Evolutionary conservation across 2,888 invertebrate genomes (phyloP).

Genomic region (Andrena hattorfiana): DNA sequence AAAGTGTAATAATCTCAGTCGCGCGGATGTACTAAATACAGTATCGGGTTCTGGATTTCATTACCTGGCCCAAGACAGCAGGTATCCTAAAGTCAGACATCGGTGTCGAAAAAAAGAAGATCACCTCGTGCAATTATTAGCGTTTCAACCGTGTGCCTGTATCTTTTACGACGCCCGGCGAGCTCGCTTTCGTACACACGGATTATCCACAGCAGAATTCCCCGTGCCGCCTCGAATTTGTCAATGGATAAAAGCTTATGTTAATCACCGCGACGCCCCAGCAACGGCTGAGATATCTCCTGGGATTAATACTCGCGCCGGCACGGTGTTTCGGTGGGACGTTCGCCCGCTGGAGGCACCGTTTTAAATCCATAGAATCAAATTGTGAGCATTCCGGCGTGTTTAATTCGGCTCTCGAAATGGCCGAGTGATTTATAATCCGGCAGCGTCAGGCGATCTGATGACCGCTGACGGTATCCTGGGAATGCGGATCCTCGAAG

Average conservation of each 20-base stretch:
- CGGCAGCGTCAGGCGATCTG: slow-evolving; percentile 54
- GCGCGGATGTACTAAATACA: too few relatives aligned
- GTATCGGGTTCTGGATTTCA: background rate
- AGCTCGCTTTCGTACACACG: slow-evolving; percentile 15
- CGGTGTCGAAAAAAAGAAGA: background rate
- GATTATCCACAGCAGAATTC: slow-evolving; percentile 67
- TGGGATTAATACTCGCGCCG: slow-evolving; percentile 72
- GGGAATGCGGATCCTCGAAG: slow-evolving; percentile 59
- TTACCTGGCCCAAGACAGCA: background rate
- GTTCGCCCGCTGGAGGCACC: slow-evolving; percentile 9
- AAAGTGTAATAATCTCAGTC: too few relatives aligned
- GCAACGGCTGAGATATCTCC: slow-evolving; percentile 70
- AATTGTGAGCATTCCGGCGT: slow-evolving; percentile 68
- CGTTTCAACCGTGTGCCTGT: background rate
- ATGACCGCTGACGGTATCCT: slow-evolving; percentile 60
- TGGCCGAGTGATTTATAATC: slow-evolving; percentile 68
- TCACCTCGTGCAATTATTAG: slow-evolving; percentile 3
- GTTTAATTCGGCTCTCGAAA: slow-evolving; percentile 69
- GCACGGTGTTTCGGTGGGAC: slow-evolving; percentile 21
- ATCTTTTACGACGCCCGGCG: background rate
- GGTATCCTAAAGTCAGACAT: background rate
- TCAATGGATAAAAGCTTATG: slow-evolving; percentile 76
- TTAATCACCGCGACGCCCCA: slow-evolving; percentile 65
- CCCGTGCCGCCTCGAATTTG: slow-evolving; percentile 65
- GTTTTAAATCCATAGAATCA: slow-evolving; percentile 57